Conservation (phyloP, 1,140 invertebrate genomes). For the Tigriopus japonicus region DNA sequence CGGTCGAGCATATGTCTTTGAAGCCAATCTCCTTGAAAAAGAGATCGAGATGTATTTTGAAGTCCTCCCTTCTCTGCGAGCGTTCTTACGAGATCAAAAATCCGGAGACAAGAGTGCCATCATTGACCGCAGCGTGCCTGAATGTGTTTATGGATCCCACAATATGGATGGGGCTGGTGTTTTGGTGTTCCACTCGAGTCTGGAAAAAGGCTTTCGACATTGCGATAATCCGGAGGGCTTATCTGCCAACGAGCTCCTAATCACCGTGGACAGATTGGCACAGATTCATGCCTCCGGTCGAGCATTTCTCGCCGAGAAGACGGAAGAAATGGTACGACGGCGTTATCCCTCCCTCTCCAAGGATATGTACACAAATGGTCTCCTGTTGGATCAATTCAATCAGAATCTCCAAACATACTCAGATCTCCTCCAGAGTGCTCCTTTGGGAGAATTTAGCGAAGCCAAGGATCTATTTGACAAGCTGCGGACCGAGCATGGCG, state of each 20-base stretch:
- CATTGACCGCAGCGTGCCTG: background rate
- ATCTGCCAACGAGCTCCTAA: background rate
- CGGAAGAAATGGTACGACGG: background rate
- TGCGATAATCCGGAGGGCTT: background rate
- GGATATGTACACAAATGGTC: background rate
- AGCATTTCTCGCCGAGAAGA: background rate
- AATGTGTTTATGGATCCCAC: background rate
- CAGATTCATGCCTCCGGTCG: background rate
- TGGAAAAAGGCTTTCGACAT: background rate
- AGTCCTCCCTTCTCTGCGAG: background rate
- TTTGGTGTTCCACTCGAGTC: background rate
- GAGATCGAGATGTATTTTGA: background rate
- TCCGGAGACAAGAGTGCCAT: background rate
- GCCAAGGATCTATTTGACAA: background rate
- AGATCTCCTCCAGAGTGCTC: background rate
- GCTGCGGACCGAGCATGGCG: background rate
- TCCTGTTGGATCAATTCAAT: background rate
- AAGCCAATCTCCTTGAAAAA: slow-evolving; percentile 3
- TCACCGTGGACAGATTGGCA: background rate
- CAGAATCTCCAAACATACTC: background rate
- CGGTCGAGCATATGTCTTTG: slow-evolving; percentile 4
- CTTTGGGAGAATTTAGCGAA: background rate
- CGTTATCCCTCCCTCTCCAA: background rate
- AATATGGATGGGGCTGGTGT: slow-evolving; percentile 10
- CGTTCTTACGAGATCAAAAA: too few relatives aligned